Base-by-base conservation (phyloP, 53 echinoderm and acorn worm genomes). In the Glandiceps talaboti region DNA sequence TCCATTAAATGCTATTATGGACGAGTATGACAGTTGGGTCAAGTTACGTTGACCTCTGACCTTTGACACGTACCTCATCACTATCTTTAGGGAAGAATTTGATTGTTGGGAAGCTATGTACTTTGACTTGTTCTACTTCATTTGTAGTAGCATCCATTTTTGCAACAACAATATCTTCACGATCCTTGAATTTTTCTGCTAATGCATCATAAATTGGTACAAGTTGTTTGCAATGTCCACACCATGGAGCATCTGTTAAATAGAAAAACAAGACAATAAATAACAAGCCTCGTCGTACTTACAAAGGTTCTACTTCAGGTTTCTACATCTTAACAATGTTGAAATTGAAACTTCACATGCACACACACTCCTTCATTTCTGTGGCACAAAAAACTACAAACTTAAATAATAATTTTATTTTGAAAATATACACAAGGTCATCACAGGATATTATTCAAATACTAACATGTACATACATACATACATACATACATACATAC, bases 121-220 rank as follows among this genome's bases (percentile, higher is more conserved):
- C 81, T 73, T 83, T 73, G 30, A 88, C 87, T 31, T 91, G 88
- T 83, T 99, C 99, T 1, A 99, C 85, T 78, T 99, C 99, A 64
- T 99, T 99, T 73, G 88, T 77, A 30, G 99, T 99, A 29, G 99
- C 83, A 81, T 99, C 99, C 93, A 99, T 89, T 84, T 99, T 99
- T 33, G 99, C 99, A 75, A 99, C 91, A 76, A 99, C 89, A 30
- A 99, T 79, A 73, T 93, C 85, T 33, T 81, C 86, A 12, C 79
- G 80, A 74, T 88, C 93, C 74, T 86, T 86, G 78, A 85, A 97
- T 33, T 91, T 83, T 76, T 89, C 89, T 73, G 84, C 99, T 31
- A 97, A 74, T 74, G 91, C 91, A 74, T 93, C 93, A 73, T 86
- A 96, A 79, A 96, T 93, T 28, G 97, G 97, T 1, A 93, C 87